Base-by-base conservation (phyloP, 2,797 vertebrate genomes). In the Choloepus didactylus region DNA sequence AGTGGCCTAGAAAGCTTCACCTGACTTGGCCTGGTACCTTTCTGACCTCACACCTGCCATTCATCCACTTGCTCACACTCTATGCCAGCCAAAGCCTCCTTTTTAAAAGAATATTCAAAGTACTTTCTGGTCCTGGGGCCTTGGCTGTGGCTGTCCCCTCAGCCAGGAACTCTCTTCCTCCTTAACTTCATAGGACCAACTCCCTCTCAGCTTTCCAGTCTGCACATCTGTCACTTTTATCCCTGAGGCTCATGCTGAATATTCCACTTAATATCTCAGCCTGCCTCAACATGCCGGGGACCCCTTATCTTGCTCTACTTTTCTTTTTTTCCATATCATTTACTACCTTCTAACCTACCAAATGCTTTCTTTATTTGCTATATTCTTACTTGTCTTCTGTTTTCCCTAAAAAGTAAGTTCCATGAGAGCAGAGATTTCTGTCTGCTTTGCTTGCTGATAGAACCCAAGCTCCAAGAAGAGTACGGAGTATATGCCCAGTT, bases 101-200 rank as follows among this genome's bases (percentile, higher is more conserved):
- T 66, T 82, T 86, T 70, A 7, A 62, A 66, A 96, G 75, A 79
- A 70, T 69, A 93, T 31, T 83, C 12, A 51, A 87, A 41, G 29
- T 19, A 79, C n/a, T 76, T 84, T 69, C 44, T 29, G 73, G 49
- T 41, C 31, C 76, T 87, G 8, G 46, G 35, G 16, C 3, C 35
- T 89, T 79, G 23, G n/a, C 16, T 4, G 19, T 18, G 12, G 16
- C 41, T 91, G 1, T 89, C 91, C 31, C 31, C 6, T 82, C 35
- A 23, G 44, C 67, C 4, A 56, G 12, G 29, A 76, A 4, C 18
- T 70, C 41, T 84, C 16, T 60, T 44, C 8, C 9, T 80, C 21
- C 16, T 1, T 66, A 91, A 60, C 3, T 54, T 83, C 18, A 44
- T 46, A 12, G 46, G 41, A 72, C 38, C 29, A 59, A 18, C 2